These are phyloP conservation scores for Julus scandinavius DNA, from an alignment of 2,888 invertebrate genomes.

Conservation along the genomic window DNA sequence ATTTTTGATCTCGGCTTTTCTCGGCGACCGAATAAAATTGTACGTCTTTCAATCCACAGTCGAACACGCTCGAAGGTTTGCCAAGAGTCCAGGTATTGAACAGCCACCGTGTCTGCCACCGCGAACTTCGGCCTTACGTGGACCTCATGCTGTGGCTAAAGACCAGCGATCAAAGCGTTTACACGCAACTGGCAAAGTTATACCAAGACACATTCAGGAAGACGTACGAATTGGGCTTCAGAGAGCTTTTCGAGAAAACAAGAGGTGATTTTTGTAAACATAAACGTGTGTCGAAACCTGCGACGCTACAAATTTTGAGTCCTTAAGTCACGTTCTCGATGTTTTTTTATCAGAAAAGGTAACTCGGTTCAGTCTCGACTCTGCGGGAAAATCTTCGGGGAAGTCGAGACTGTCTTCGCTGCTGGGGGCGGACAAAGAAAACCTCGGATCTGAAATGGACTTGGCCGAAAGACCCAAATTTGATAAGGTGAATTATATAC, in stretches of 20 bases:
- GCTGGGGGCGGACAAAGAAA: constrained; percentile 74
- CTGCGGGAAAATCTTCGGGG: constrained; percentile 56
- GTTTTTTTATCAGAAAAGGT: constrained; percentile 51
- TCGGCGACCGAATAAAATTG: neutral
- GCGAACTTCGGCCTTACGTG: constrained; percentile 85
- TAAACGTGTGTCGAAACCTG: neutral
- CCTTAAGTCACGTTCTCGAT: neutral
- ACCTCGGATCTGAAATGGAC: constrained; percentile 74
- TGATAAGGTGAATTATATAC: constrained; percentile 63
- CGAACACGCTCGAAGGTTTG: neutral
- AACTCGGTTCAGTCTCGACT: constrained; percentile 58
- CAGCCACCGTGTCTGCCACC: constrained; percentile 82
- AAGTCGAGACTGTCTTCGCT: constrained; percentile 59
- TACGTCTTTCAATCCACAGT: neutral
- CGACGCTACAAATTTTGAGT: neutral
- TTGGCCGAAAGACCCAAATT: constrained; percentile 68
- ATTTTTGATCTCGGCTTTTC: constrained; percentile 48
- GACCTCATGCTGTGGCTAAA: constrained; percentile 93
- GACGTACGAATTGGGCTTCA: constrained; percentile 87
- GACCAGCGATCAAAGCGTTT: constrained; percentile 84
- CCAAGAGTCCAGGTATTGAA: neutral
- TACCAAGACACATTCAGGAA: constrained; percentile 86
- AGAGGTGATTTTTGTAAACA: neutral
- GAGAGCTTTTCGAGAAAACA: constrained; percentile 75
- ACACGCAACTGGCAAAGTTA: constrained; percentile 80